These are phyloP conservation scores for Alligator sinensis DNA, from an alignment of 2,113 vertebrate genomes.

Conservation along the genomic window DNA sequence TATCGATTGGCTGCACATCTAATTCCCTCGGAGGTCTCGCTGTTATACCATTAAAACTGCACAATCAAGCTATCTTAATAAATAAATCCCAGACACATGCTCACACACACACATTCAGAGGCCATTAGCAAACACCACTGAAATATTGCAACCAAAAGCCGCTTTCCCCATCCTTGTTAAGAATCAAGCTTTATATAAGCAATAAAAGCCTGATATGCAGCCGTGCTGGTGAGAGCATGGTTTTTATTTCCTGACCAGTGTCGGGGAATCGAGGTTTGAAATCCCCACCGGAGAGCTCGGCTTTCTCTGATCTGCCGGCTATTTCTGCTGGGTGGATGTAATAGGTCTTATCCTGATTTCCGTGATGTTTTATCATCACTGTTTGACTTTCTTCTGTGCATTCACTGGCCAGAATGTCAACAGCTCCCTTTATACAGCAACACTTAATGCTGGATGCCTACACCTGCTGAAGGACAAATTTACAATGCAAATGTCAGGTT, in stretches of 20 bases:
- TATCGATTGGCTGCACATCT: conserved; percentile 22
- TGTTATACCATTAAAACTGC: conserved; percentile 58
- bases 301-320: no score
- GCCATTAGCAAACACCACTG: conserved; percentile 32
- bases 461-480: neutral
- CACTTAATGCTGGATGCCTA: neutral
- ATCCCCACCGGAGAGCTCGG: no score
- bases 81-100: conserved; percentile 39
- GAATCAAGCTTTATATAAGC: neutral
- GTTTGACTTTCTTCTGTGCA: neutral
- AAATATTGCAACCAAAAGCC: neutral
- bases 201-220: neutral
- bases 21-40: conserved; percentile 18
- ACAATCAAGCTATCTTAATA: conserved; percentile 55
- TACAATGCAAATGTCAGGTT: neutral
- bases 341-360: accelerated
- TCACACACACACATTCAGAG: neutral
- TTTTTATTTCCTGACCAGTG: neutral
- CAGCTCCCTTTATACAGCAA: neutral
- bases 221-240: neutral
- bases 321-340: neutral
- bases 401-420: neutral
- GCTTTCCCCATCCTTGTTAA: neutral
- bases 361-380: accelerated
- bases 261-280: neutral